Conservation (phyloP, 2,113 vertebrate genomes). For the Connochaetes taurinus region DNA sequence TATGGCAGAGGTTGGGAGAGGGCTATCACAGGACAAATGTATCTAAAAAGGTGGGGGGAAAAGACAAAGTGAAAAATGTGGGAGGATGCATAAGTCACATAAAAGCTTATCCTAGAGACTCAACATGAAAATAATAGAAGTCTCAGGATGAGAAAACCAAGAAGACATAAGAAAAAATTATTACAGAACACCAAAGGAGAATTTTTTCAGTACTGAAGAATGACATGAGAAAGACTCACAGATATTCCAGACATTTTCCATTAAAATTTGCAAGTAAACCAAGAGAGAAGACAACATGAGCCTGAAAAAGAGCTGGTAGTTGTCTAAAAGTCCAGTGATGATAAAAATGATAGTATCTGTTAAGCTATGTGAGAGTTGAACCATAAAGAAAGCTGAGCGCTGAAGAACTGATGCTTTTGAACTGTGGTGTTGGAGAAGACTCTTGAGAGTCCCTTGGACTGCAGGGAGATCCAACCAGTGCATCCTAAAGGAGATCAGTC, state of each 20-base stretch:
- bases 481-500: not conserved
- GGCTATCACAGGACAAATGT: not conserved
- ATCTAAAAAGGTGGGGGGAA: not conserved
- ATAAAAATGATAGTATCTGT: not conserved
- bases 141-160: not conserved
- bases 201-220: not conserved
- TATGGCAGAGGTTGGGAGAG: not conserved
- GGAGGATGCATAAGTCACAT: not conserved
- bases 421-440: not conserved
- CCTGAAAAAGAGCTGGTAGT: not conserved
- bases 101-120: not conserved
- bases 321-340: not conserved
- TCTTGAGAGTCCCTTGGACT: not conserved
- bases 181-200: not conserved
- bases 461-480: not conserved
- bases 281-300: not conserved
- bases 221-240: not conserved
- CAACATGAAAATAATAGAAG: not conserved
- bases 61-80: not conserved
- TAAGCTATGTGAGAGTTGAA: not conserved
- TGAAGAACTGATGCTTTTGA: not conserved
- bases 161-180: not conserved
- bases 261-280: not conserved
- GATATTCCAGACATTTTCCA: not conserved
- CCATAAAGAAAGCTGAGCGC: not conserved